A percentile compares a stretch with the other conserved stretches of the same genome.
Conservation (phyloP, 92 coral and sea anemone species). For the Siderastrea radians region DNA sequence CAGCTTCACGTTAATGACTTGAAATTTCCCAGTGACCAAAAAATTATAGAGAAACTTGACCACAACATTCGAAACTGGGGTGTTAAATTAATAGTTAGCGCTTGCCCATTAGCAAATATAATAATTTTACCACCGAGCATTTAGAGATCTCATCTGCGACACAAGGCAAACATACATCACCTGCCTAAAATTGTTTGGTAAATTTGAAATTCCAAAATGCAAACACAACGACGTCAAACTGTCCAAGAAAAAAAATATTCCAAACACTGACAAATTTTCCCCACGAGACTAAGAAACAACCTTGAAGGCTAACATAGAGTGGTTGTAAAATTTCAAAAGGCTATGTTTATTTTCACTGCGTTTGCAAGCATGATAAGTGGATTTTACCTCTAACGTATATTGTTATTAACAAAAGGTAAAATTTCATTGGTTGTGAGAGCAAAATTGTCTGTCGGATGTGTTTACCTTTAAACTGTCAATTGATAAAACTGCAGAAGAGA, state of each 20-base stretch:
- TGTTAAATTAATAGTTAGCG: constrained; percentile 31
- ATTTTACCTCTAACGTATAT: not conserved
- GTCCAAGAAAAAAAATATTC: not conserved
- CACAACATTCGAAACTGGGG: not conserved
- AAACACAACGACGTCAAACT: constrained; percentile 22
- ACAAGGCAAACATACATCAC: constrained; percentile 43
- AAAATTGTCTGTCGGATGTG: constrained; percentile 26
- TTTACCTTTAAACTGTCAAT: constrained; percentile 23
- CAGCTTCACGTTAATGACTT: not conserved
- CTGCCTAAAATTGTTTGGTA: constrained; percentile 62
- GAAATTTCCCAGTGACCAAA: not conserved
- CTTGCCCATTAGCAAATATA: constrained; percentile 42
- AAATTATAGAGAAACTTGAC: constrained; percentile 2
- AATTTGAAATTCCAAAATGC: constrained; percentile 44
- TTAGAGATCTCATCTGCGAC: constrained; percentile 21
- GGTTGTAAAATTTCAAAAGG: not conserved
- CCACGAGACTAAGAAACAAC: not conserved
- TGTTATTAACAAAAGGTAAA: constrained; percentile 1
- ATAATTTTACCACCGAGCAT: constrained; percentile 40
- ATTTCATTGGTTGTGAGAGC: constrained; percentile 28
- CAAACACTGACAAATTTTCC: not conserved
- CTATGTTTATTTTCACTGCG: not conserved
- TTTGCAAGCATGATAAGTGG: constrained; percentile 7
- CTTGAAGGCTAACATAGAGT: not conserved
- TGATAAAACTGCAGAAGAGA: not conserved